These are phyloP conservation scores for Rhabditoides inermis DNA, from an alignment of 2,888 invertebrate genomes.

Conservation along the genomic window DNA sequence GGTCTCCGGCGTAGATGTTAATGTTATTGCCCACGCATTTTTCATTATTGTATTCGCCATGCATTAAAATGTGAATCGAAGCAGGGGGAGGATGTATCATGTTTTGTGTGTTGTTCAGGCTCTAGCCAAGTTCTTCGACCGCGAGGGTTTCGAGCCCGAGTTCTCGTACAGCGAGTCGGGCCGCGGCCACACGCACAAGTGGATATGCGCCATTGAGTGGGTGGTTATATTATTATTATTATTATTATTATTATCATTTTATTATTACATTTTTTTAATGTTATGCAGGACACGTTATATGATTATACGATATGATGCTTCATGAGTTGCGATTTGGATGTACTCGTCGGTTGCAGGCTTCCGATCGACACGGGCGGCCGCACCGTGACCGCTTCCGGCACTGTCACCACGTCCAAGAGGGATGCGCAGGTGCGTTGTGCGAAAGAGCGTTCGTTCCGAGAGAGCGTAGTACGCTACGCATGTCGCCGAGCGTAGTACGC, in stretches of 20 bases:
- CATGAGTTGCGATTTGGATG: too few species aligned
- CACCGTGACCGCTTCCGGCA: slow-evolving; percentile 26
- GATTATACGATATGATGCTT: too few species aligned
- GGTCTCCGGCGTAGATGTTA: neutral
- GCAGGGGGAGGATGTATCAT: too few species aligned
- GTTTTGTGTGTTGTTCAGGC: slow-evolving; percentile 61
- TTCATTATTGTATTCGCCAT: too few species aligned
- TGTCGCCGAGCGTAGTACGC: too few species aligned
- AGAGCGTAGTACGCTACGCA: neutral
- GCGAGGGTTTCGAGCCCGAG: slow-evolving; percentile 69
- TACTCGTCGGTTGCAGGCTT: slow-evolving; percentile 23
- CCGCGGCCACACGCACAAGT: slow-evolving; percentile 71
- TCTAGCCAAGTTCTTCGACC: slow-evolving; percentile 81
- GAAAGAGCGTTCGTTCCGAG: slow-evolving; percentile 57
- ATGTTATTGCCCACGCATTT: too few species aligned
- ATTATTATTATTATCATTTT: neutral
- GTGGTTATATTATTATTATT: slow-evolving; percentile 15
- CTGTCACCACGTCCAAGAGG: slow-evolving; percentile 31
- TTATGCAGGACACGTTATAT: too few species aligned
- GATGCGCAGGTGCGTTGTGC: slow-evolving; percentile 66
- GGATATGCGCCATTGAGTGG: slow-evolving; percentile 65
- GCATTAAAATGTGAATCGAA: too few species aligned
- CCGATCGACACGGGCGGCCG: slow-evolving; percentile 29
- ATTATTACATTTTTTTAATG: neutral
- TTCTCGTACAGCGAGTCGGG: slow-evolving; percentile 77